Percentiles rank a stretch among this genome's conserved stretches.
Conservation (phyloP, 2,888 invertebrate genomes). For the Pseudeuparius sepicola region DNA sequence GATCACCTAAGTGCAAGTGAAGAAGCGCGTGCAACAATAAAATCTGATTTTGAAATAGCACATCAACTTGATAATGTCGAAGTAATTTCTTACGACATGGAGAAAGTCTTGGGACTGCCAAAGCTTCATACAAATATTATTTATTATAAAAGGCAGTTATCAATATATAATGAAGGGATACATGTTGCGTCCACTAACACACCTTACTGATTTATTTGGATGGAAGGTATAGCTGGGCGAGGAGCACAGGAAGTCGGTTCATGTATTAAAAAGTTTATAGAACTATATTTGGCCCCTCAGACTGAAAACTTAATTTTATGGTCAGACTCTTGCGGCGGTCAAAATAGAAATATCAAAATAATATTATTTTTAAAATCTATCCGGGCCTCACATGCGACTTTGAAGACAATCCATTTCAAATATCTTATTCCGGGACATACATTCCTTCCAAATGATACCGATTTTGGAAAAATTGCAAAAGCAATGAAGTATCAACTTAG, state of each 20-base stretch:
- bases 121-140: slow-evolving; percentile 1
- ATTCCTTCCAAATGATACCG: slow-evolving; percentile 8
- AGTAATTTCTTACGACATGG: too few relatives aligned
- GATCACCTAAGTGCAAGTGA: too few relatives aligned
- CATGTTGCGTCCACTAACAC: slow-evolving; percentile 4
- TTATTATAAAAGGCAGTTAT: slow-evolving; percentile 1
- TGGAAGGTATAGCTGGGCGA: too few relatives aligned
- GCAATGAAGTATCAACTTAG: too few relatives aligned
- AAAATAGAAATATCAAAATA: slow-evolving; percentile 9
- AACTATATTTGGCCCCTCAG: neutral
- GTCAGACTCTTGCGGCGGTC: slow-evolving; percentile 9
- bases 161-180: slow-evolving; percentile 1
- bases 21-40: too few relatives aligned
- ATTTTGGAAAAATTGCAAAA: slow-evolving; percentile 6
- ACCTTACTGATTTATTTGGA: too few relatives aligned
- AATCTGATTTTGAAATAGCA: too few relatives aligned
- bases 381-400: neutral
- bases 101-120: too few relatives aligned
- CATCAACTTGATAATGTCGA: too few relatives aligned
- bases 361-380: slow-evolving; percentile 6
- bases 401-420: slow-evolving; percentile 5
- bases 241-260: too few relatives aligned
- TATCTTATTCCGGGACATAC: slow-evolving; percentile 8
- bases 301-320: slow-evolving; percentile 6
- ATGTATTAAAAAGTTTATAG: too few relatives aligned